Conservation (phyloP, 1,140 invertebrate genomes). For the Araneus ventricosus region DNA sequence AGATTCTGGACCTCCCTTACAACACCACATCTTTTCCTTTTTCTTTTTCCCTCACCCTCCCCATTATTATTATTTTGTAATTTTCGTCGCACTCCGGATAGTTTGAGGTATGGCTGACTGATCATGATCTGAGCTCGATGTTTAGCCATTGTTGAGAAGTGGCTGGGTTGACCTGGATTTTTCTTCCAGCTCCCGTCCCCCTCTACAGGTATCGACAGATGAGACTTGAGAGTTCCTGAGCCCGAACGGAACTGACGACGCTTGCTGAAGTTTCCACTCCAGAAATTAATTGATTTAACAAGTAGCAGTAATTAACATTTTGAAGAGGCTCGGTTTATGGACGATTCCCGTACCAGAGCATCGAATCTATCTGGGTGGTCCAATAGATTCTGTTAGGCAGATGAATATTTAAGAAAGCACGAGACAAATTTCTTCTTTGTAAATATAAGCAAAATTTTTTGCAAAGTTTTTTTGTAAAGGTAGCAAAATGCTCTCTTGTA, state of each 20-base stretch:
- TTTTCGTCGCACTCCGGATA: background rate
- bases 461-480: too few species aligned
- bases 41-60: background rate
- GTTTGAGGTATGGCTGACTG: conserved; percentile 4
- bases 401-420: too few species aligned
- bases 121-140: conserved; percentile 6
- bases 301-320: conserved; percentile 8
- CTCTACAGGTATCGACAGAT: background rate
- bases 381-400: too few species aligned
- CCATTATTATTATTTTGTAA: conserved; percentile 57
- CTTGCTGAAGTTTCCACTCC: conserved; percentile 39
- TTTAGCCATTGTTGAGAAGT: conserved; percentile 43
- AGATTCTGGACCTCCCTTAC: background rate
- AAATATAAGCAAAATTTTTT: too few species aligned
- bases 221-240: background rate
- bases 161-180: conserved; percentile 30
- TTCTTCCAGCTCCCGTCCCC: background rate
- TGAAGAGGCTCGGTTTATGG: background rate
- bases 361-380: background rate
- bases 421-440: too few species aligned
- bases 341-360: too few species aligned
- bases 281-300: conserved; percentile 44
- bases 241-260: background rate
- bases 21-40: background rate
- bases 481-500: too few species aligned